phyloP scores from a whole-genome alignment of 2,113 vertebrate species.

The Sinocyclocheilus grahami region DNA sequence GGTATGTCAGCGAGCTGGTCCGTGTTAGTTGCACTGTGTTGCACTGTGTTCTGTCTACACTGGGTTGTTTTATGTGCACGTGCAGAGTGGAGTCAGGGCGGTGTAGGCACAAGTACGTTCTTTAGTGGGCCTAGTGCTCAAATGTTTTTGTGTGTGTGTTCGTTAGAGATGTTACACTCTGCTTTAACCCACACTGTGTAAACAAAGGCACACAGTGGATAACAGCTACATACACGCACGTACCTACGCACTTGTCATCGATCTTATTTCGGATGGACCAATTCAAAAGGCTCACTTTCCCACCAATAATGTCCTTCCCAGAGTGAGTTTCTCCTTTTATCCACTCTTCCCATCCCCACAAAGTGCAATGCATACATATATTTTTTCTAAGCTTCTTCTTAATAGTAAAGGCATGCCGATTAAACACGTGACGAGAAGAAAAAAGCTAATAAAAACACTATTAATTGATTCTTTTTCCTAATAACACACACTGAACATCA shows the following conservation, averaged over 20 bases:
- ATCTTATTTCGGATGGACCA: constrained; percentile 31
- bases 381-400: constrained; percentile 52
- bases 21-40: constrained; percentile 20
- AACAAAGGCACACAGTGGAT: constrained; percentile 31
- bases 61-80: constrained; percentile 7
- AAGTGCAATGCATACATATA: constrained; percentile 66
- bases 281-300: constrained; percentile 21
- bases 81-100: neutral
- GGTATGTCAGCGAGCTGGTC: constrained; percentile 20
- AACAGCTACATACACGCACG: constrained; percentile 2
- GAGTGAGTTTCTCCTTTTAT: constrained; percentile 55
- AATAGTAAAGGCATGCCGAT: constrained; percentile 71
- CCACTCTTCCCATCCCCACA: constrained; percentile 64
- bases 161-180: constrained; percentile 24
- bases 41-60: neutral
- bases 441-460: constrained; percentile 51
- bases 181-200: constrained; percentile 32
- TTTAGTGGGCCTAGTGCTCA: constrained; percentile 29
- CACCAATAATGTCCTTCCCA: constrained; percentile 35
- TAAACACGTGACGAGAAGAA: constrained; percentile 62
- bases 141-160: neutral
- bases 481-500: constrained; percentile 60
- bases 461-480: constrained; percentile 42
- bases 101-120: constrained; percentile 42
- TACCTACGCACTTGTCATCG: neutral